Conservation (phyloP, 2,888 invertebrate genomes). For the Aquatica leii region DNA sequence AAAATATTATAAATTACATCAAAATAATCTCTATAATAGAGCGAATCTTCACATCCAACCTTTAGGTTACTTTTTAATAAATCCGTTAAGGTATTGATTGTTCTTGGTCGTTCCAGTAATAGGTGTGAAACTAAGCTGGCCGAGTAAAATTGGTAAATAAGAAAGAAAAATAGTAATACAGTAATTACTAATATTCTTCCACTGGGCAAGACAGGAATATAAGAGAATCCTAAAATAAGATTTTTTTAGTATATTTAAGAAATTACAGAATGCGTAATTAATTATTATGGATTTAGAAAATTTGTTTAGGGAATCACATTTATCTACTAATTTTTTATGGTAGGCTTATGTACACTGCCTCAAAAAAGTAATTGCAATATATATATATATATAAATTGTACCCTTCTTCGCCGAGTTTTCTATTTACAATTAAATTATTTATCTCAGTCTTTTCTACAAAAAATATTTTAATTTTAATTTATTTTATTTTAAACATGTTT, state of each 20-base stretch:
- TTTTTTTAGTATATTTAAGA: not conserved
- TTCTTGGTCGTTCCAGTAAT: conserved; percentile 68
- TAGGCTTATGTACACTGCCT: too few relatives aligned
- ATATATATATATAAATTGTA: too few relatives aligned
- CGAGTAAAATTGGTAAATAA: conserved; percentile 75
- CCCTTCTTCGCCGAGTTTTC: too few relatives aligned
- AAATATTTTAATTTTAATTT: too few relatives aligned
- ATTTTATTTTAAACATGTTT: too few relatives aligned
- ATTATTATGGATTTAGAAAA: too few relatives aligned
- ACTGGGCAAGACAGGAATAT: conserved; percentile 47
- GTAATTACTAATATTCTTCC: conserved; percentile 50
- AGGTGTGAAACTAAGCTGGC: conserved; percentile 74
- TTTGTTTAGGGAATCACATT: too few relatives aligned
- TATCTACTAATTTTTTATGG: too few relatives aligned
- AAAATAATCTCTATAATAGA: conserved; percentile 71
- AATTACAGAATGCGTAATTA: too few relatives aligned
- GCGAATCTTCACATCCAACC: conserved; percentile 70
- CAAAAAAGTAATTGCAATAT: too few relatives aligned
- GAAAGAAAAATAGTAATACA: conserved; percentile 64
- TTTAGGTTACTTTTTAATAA: conserved; percentile 67
- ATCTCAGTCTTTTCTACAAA: too few relatives aligned
- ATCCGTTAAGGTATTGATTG: conserved; percentile 68
- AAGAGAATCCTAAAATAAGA: conserved; percentile 46
- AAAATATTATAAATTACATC: conserved; percentile 58
- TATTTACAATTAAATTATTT: too few relatives aligned